A percentile compares a stretch with the other conserved stretches of the same genome.
phyloP scores from a whole-genome alignment of 2,888 invertebrate species.

The Hyles lineata region DNA sequence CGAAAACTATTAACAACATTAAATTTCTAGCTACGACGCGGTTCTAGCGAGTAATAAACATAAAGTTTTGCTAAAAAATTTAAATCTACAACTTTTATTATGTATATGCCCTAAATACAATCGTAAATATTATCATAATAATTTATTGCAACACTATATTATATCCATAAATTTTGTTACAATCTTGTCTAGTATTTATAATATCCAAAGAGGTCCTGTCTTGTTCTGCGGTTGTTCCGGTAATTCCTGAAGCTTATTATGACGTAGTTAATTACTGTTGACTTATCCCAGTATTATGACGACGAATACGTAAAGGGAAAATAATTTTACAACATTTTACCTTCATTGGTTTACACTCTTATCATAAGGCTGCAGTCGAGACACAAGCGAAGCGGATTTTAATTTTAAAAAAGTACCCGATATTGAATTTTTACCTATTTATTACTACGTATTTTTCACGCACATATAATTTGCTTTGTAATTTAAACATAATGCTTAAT shows the following conservation, averaged over 20 bases:
- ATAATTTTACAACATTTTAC: conserved; percentile 11
- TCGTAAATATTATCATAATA: too few species aligned
- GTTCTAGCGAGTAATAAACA: too few species aligned
- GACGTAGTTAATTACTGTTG: conserved; percentile 1
- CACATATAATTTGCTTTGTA: too few species aligned
- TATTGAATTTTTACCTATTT: not conserved
- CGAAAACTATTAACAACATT: too few species aligned
- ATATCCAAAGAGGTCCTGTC: not conserved
- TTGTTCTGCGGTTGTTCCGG: not conserved
- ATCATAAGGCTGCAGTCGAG: not conserved
- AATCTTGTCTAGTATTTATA: too few species aligned
- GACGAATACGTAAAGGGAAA: conserved; percentile 19
- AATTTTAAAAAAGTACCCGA: not conserved
- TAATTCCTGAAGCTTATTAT: conserved; percentile 2
- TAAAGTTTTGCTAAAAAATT: too few species aligned
- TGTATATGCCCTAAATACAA: too few species aligned
- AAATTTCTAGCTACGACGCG: too few species aligned
- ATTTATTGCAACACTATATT: too few species aligned
- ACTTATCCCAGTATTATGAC: not conserved
- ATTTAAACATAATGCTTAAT: too few species aligned
- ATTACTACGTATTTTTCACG: not conserved
- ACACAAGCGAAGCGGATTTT: not conserved
- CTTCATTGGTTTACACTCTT: not conserved
- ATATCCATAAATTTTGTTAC: too few species aligned
- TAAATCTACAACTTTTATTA: too few species aligned